A percentile compares a stretch with the other conserved stretches of the same genome.
Conservation (phyloP, 2,888 invertebrate genomes). For the Lucinisca nassula region DNA sequence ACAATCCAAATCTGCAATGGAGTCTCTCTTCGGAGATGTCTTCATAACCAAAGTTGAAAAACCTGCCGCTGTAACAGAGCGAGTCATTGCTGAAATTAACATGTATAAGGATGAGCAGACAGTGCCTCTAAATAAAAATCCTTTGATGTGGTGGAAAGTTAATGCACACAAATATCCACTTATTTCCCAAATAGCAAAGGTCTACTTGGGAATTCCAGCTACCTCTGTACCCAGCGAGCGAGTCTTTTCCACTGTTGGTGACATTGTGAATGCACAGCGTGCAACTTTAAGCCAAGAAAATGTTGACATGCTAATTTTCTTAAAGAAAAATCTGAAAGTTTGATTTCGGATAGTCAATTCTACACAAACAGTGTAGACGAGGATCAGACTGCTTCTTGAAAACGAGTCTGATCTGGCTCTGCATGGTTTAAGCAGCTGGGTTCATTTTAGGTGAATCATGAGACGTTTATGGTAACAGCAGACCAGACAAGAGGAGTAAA, state of each 20-base stretch:
- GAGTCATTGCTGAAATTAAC: slow-evolving; percentile 23
- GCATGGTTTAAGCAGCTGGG: too few relatives aligned
- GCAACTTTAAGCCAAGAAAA: slow-evolving; percentile 3
- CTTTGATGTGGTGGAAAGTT: slow-evolving; percentile 41
- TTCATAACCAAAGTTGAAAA: slow-evolving; percentile 35
- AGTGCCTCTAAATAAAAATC: slow-evolving; percentile 4
- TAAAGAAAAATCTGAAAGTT: slow-evolving; percentile 30
- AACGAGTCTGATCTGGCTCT: not conserved
- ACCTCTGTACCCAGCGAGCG: slow-evolving; percentile 41
- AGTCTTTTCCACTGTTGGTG: slow-evolving; percentile 44
- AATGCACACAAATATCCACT: slow-evolving; percentile 26
- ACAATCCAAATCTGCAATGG: slow-evolving; percentile 1
- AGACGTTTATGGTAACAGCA: too few relatives aligned
- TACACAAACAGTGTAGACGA: not conserved
- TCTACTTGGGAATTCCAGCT: slow-evolving; percentile 25
- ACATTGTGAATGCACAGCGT: slow-evolving; percentile 36
- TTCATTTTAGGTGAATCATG: too few relatives aligned
- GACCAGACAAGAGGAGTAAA: too few relatives aligned
- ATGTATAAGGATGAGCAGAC: slow-evolving; percentile 4
- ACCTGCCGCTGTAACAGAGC: not conserved
- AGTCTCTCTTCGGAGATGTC: slow-evolving; percentile 45
- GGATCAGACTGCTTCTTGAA: too few relatives aligned
- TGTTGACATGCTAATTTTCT: slow-evolving; percentile 35
- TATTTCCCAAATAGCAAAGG: slow-evolving; percentile 13
- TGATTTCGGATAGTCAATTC: too few relatives aligned